A percentile compares a stretch with the other conserved stretches of the same genome.
Evolutionary conservation across 2,888 invertebrate species (phyloP).

Genomic region (Conus canariensis): DNA sequence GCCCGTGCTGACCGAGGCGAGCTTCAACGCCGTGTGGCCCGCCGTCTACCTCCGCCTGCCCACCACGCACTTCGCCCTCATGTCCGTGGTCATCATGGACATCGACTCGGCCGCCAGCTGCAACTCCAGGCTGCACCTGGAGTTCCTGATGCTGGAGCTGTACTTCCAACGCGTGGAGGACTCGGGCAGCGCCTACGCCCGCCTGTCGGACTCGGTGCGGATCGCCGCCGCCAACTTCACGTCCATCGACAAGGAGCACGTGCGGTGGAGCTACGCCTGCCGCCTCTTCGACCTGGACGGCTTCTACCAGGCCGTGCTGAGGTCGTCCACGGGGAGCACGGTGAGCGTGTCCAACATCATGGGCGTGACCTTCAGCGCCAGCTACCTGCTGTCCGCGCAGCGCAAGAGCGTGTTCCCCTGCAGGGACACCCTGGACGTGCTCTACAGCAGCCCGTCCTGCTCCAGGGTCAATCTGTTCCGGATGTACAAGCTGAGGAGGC

Average conservation of each 20-base stretch:
- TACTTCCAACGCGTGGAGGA: slow-evolving; percentile 34
- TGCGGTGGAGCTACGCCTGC: slow-evolving; percentile 59
- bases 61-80: slow-evolving; percentile 61
- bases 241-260: slow-evolving; percentile 12
- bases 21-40: slow-evolving; percentile 68
- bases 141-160: slow-evolving; percentile 53
- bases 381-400: slow-evolving; percentile 61
- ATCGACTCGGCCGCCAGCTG: slow-evolving; percentile 64
- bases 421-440: slow-evolving; percentile 53
- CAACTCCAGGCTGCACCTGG: slow-evolving; percentile 60
- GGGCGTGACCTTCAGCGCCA: slow-evolving; percentile 64
- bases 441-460: slow-evolving; percentile 68
- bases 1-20: slow-evolving; percentile 56
- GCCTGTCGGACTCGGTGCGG: slow-evolving; percentile 21
- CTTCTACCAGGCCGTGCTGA: slow-evolving; percentile 64
- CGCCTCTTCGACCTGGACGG: slow-evolving; percentile 69
- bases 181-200: background rate
- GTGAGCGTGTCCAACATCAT: slow-evolving; percentile 66
- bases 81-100: slow-evolving; percentile 58
- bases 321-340: slow-evolving; percentile 59
- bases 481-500: slow-evolving; percentile 62
- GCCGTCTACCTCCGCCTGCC: slow-evolving; percentile 61
- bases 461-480: slow-evolving; percentile 68
- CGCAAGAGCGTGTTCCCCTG: slow-evolving; percentile 68
- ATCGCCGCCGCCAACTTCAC: slow-evolving; percentile 40